phyloP scores from a whole-genome alignment of 1,140 invertebrate genomes.

The Paralvinella palmiformis region DNA sequence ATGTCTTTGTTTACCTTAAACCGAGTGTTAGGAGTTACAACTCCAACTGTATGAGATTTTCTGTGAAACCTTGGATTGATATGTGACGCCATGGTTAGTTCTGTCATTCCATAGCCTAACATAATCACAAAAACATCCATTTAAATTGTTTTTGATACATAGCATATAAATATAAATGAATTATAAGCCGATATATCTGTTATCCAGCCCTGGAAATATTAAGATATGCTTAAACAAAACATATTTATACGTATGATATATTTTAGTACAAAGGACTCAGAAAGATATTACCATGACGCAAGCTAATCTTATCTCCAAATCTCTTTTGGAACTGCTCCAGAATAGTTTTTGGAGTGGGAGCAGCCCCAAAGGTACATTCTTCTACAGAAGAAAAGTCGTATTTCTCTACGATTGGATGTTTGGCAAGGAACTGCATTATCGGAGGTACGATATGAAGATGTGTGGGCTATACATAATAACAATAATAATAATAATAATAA shows the following conservation, averaged over 20 bases:
- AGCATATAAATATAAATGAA: too few relatives aligned
- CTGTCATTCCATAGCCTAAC: slow-evolving; percentile 15
- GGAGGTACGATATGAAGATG: slow-evolving; percentile 43
- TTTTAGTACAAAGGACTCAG: not conserved
- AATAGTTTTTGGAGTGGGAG: too few relatives aligned
- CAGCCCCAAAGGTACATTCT: too few relatives aligned
- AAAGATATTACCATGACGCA: not conserved
- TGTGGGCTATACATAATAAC: slow-evolving; percentile 26
- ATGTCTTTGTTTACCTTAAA: slow-evolving; percentile 9
- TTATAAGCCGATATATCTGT: too few relatives aligned
- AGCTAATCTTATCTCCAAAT: not conserved
- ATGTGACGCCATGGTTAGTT: slow-evolving; percentile 9
- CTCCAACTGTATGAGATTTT: slow-evolving; percentile 9
- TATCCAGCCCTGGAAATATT: too few relatives aligned
- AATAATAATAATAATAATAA: not conserved
- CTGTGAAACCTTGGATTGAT: not conserved
- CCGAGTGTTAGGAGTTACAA: slow-evolving; percentile 2
- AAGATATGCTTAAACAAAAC: too few relatives aligned
- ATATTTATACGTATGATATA: too few relatives aligned
- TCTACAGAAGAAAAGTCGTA: slow-evolving; percentile 53
- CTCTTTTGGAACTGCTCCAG: too few relatives aligned
- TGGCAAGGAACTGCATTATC: slow-evolving; percentile 44
- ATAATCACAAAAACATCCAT: too few relatives aligned
- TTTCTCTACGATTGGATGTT: slow-evolving; percentile 40
- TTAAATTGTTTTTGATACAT: too few relatives aligned